Evolutionary conservation across 2,888 invertebrate genomes (phyloP), one percentile per base, ranked within the genome.

Genomic region (Lithophane ornitopus): DNA sequence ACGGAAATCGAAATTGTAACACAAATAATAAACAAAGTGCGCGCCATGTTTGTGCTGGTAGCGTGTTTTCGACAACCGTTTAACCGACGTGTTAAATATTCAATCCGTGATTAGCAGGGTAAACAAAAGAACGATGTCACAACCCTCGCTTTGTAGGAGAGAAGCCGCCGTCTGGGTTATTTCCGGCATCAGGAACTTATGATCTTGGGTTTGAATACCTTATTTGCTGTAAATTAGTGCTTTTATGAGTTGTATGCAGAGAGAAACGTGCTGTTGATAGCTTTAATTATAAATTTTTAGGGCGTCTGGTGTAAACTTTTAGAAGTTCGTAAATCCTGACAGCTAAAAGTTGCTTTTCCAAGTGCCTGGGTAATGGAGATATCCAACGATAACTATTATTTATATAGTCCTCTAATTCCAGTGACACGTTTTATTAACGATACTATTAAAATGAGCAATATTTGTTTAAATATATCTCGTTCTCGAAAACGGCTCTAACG

Each of bases 181-280:
- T 84, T 87, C 88, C 88, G 87, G 79, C 76, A 74, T 73, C 80
- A 78, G 80, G 80, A 81, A 75, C 82, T 84, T 80, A 84, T 87
- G 77, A 80, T 78, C 74, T 78, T 74, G 34, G 41, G 54, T 68
- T 83, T 86, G 77, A 66, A 78, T 74, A 76, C 76, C 68, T 74
- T 77, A 76, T 75, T 72, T 81, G 77, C 61, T 79, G 70, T 74
- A 70, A 76, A 77, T 76, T 52, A 68, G 58, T 63, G 26, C 34
- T 34, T 67, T 75, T 54, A 63, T 56, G 58, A 62, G 70, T 68
- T 81, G 63, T 63, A 44, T 69, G n/a, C 28, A 8, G n/a, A 39
- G 28, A 44, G 9, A n/a, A 49, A 58, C 58, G 22, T 52, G 56
- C 28, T 62, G 44, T 52, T 63, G 14, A 11, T 49, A 46, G 52